These are phyloP conservation scores for Cynopterus sphinx DNA, from an alignment of 2,797 vertebrate species.

Conservation along the genomic window DNA sequence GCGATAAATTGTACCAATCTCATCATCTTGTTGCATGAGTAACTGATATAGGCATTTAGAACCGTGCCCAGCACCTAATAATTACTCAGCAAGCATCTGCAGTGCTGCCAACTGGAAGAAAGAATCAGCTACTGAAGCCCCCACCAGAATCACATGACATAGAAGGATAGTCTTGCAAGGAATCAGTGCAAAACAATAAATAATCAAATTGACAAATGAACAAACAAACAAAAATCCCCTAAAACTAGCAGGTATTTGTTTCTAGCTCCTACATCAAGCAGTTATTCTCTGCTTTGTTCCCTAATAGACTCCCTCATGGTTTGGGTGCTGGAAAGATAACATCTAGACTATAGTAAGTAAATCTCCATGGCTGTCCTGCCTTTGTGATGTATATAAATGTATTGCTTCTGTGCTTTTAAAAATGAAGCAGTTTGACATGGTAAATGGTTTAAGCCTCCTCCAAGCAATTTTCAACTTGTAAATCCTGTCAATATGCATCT, in stretches of 20 bases:
- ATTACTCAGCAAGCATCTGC: not conserved
- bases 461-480: not conserved
- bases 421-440: slow-evolving; percentile 21
- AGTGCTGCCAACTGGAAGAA: not conserved
- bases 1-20: not conserved
- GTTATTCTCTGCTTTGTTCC: not conserved
- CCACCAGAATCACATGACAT: not conserved
- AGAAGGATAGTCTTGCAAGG: not conserved
- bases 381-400: not conserved
- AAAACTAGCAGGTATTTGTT: not conserved
- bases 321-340: not conserved
- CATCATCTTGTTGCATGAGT: not conserved
- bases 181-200: not conserved
- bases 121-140: too few species aligned
- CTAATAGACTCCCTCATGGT: not conserved
- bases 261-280: not conserved
- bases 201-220: not conserved
- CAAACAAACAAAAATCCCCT: not conserved
- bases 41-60: not conserved
- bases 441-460: slow-evolving; percentile 44
- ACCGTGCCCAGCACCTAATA: not conserved
- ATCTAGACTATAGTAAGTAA: not conserved
- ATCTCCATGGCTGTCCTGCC: not conserved
- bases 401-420: slow-evolving; percentile 57
- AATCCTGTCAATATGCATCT: not conserved